Base-by-base conservation (phyloP, 2,113 vertebrate genomes). In the Epinephelus fuscoguttatus region DNA sequence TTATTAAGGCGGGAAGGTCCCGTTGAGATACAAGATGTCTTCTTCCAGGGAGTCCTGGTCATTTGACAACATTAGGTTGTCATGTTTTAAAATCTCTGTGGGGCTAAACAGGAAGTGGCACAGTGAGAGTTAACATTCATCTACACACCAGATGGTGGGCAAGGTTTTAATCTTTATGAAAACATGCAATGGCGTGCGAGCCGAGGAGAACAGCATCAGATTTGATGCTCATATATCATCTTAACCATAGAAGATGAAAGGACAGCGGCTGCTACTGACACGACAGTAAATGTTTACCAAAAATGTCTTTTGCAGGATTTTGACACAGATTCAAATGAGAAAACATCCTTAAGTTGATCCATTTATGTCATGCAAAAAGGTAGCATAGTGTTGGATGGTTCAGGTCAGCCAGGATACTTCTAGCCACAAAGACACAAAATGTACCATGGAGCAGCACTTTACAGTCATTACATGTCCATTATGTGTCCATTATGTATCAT, bases 81-180 rank as follows among this genome's bases (percentile, higher is more conserved):
- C 21, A 27, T 75, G 17, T 10, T 47, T 45, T 23, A 23, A 49
- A 1, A 57, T 57, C 27, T 82, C 50, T 60, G 30, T 59, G 11
- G 15, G 12, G 45, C 17, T n/a, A 12, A 86, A 77, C 33, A 63
- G 42, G 25, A 76, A 33, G 61, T 62, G 15, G 15, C 70, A 27
- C 3, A 4, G 42, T 42, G 70, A 71, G 64, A 30, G 47, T 78
- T 74, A 30, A 80, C 27, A 23, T 37, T 50, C 27, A 25, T 25
- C 42, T 47, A 7, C 27, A 45, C 30, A 61, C 33, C 81, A 84
- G 78, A 78, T 78, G 78, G n/a, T n/a, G 68, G 18, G 62, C 72
- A 57, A 59, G 62, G 68, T 85, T 84, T 85, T 67, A 78, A 81
- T 84, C 80, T 78, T 37, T 11, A 64, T 77, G 56, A 62, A 74